A percentile compares a stretch with the other conserved stretches of the same genome.
Conservation (phyloP, 2,888 invertebrate species). For the Drosophila formosana region DNA sequence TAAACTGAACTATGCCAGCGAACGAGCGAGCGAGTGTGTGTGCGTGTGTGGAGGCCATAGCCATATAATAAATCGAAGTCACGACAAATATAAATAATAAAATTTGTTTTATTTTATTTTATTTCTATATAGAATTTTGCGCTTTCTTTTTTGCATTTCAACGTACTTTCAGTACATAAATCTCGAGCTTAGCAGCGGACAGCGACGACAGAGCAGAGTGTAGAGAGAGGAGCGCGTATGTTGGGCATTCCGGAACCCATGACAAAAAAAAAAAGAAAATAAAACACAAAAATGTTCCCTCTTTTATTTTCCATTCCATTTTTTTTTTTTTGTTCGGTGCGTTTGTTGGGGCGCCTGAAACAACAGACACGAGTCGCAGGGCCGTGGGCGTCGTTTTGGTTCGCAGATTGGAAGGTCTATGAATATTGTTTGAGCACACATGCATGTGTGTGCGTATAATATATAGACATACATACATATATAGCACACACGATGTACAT, state of each 20-base stretch:
- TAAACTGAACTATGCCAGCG: slow-evolving; percentile 54
- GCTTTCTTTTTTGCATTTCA: slow-evolving; percentile 65
- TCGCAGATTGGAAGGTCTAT: slow-evolving; percentile 33
- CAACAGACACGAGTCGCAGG: slow-evolving; percentile 68
- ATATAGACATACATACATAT: slow-evolving; percentile 1
- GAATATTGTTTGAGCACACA: slow-evolving; percentile 70
- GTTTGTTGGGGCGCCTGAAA: slow-evolving; percentile 59
- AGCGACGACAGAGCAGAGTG: slow-evolving; percentile 18
- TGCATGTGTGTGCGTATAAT: background rate
- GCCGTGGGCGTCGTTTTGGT: slow-evolving; percentile 44
- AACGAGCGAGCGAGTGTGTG: slow-evolving; percentile 24
- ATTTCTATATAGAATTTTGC: slow-evolving; percentile 59
- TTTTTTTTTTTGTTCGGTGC: background rate
- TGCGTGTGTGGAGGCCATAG: slow-evolving; percentile 43
- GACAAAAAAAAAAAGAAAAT: slow-evolving; percentile 41
- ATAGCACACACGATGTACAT: background rate
- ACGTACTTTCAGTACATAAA: slow-evolving; percentile 76
- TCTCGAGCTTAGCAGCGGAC: slow-evolving; percentile 74
- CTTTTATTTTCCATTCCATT: slow-evolving; percentile 1
- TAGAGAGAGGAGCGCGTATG: background rate
- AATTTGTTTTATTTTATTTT: slow-evolving; percentile 62
- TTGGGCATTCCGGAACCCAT: slow-evolving; percentile 6
- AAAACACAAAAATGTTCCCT: slow-evolving; percentile 28
- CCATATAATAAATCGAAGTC: slow-evolving; percentile 75
- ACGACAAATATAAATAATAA: slow-evolving; percentile 80